A percentile compares a stretch with the other conserved stretches of the same genome.
phyloP scores from a whole-genome alignment of 2,888 invertebrate genomes.

The Thereva unica region DNA sequence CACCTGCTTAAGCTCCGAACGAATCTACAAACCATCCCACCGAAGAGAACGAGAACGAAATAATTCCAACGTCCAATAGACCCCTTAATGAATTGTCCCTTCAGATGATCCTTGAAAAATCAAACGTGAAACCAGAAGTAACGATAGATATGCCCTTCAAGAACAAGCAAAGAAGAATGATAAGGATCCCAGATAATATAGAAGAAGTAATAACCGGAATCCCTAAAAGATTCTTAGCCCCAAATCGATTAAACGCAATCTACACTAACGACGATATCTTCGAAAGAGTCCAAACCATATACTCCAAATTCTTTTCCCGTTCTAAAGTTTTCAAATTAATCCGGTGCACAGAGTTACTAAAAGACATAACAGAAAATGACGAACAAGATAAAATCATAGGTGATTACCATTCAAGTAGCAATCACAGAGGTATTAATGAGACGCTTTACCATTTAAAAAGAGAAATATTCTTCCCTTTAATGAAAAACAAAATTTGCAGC shows the following conservation, averaged over 20 bases:
- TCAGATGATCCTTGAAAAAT: slow-evolving; percentile 39
- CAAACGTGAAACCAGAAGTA: neutral
- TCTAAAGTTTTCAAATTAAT: slow-evolving; percentile 29
- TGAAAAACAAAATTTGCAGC: slow-evolving; percentile 38
- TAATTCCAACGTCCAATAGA: slow-evolving; percentile 1
- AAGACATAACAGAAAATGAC: slow-evolving; percentile 14
- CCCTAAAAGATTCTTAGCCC: slow-evolving; percentile 40
- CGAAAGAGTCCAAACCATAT: slow-evolving; percentile 35
- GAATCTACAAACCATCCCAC: neutral
- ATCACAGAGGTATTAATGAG: slow-evolving; percentile 38
- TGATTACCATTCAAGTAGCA: slow-evolving; percentile 19
- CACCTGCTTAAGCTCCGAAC: neutral
- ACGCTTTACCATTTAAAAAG: slow-evolving; percentile 30
- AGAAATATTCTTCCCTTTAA: slow-evolving; percentile 36
- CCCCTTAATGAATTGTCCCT: slow-evolving; percentile 42
- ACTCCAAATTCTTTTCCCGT: slow-evolving; percentile 39
- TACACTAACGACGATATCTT: slow-evolving; percentile 37
- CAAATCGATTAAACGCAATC: slow-evolving; percentile 38
- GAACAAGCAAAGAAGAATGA: slow-evolving; percentile 29
- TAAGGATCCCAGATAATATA: neutral
- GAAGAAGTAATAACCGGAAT: slow-evolving; percentile 14
- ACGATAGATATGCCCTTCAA: slow-evolving; percentile 39
- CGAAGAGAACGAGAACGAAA: slow-evolving; percentile 2
- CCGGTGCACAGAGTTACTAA: slow-evolving; percentile 25
- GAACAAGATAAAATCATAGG: slow-evolving; percentile 27